Percentiles rank a stretch among this genome's conserved stretches.
Conservation (phyloP, 2,888 invertebrate species). For the Rambutsinella grinnellia region DNA sequence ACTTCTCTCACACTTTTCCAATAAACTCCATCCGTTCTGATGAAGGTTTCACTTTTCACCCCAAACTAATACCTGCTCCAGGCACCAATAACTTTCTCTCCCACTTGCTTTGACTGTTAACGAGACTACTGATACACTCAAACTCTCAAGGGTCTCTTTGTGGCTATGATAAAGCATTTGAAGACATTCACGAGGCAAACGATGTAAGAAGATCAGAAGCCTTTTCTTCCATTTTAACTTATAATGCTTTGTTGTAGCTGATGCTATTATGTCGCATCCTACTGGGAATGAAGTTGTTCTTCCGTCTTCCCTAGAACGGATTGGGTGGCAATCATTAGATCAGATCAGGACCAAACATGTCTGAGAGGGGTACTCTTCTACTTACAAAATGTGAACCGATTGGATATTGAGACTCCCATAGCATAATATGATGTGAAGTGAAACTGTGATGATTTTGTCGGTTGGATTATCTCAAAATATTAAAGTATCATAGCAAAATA, state of each 20-base stretch:
- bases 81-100: slow-evolving; percentile 28
- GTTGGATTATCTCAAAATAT: slow-evolving; percentile 42
- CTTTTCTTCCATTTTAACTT: too few species aligned
- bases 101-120: slow-evolving; percentile 27
- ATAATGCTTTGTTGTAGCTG: slow-evolving; percentile 17
- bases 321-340: too few species aligned
- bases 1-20: too few species aligned
- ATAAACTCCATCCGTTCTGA: neutral
- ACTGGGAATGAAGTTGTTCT: too few species aligned
- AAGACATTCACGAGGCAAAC: neutral
- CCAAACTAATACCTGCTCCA: slow-evolving; percentile 35
- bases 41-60: slow-evolving; percentile 39
- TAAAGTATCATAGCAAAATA: too few species aligned
- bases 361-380: neutral
- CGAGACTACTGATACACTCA: slow-evolving; percentile 33
- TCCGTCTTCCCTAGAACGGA: too few species aligned
- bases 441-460: slow-evolving; percentile 32
- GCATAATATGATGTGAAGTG: neutral
- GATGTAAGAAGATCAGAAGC: slow-evolving; percentile 21
- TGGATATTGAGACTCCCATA: neutral
- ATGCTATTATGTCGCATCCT: neutral
- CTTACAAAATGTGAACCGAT: neutral
- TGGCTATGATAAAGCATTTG: slow-evolving; percentile 41
- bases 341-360: too few species aligned
- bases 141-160: slow-evolving; percentile 47